Conservation (phyloP, 2,113 vertebrate genomes). For the Halichoerus grypus region DNA sequence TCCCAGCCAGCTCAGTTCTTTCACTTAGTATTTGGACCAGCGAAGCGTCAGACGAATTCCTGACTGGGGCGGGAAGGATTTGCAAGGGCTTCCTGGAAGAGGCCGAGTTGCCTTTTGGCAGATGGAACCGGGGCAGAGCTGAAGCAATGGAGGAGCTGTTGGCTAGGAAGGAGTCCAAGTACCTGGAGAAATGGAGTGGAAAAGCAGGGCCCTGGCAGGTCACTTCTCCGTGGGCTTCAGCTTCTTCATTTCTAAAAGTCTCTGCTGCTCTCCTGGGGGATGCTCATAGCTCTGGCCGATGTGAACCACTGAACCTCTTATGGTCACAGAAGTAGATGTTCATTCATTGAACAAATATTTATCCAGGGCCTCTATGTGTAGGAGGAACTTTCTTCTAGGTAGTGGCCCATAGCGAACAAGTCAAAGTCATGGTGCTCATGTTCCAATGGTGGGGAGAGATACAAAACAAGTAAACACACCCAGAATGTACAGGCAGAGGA, state of each 20-base stretch:
- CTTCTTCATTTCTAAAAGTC: background rate
- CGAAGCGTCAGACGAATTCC: background rate
- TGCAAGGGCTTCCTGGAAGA: slow-evolving; percentile 7
- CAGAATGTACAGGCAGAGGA: background rate
- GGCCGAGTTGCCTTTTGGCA: background rate
- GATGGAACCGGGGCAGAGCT: background rate
- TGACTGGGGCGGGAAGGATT: background rate
- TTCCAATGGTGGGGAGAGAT: background rate
- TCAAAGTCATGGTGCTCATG: background rate
- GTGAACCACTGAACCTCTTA: background rate
- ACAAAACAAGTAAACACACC: background rate
- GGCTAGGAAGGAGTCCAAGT: background rate
- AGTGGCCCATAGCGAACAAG: background rate
- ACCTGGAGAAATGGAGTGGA: background rate
- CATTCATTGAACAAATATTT: slow-evolving; percentile 34
- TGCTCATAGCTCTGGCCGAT: background rate
- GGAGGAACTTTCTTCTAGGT: background rate
- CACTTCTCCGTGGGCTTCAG: background rate
- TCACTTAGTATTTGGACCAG: background rate
- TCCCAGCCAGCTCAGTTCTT: background rate
- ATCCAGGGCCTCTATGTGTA: background rate
- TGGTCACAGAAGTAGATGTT: background rate
- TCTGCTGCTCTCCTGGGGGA: background rate
- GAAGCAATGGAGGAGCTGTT: background rate
- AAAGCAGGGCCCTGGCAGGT: background rate